Base-by-base conservation (phyloP, 2,888 invertebrate species). In the Phytoseiulus persimilis region DNA sequence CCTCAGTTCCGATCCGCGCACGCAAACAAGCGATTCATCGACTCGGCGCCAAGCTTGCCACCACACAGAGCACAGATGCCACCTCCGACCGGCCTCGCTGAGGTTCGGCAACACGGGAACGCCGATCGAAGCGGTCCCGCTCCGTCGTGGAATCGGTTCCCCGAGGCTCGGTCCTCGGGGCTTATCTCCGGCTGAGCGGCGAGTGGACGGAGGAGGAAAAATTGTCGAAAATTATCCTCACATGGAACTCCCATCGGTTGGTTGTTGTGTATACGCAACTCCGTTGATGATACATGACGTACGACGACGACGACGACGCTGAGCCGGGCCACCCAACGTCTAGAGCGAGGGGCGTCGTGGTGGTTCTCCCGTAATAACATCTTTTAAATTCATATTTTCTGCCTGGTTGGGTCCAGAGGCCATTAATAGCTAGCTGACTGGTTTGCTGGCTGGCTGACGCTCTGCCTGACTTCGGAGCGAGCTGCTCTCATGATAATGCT, bases 341-440 rank as follows among this genome's bases (percentile, higher is more conserved):
- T 65, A 65, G 65, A 65, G 65, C 87, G 87, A 87, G 87, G 87
- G 87, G 87, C 87, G 87, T 87, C 31, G 32, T 32, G 32, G 39
- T n/a, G 87, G 39, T 45, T 87, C 39, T 87, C 87, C 11, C 45
- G 87, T 32, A 87, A 87, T 87, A 87, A 87, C 33, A 87, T 87
- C 87, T 87, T 87, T 87, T 87, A 87, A 87, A 87, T 32, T 87
- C 87, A 87, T 87, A 87, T 87, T 87, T 87, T 87, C 87, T 87
- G 87, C 33, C 87, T 87, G 39, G 33, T 87, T 45, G 87, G 65
- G 9, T 65, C 18, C 65, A 65, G 65, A 65, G 65, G 65, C 65
- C 65, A 65, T 65, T 65, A 65, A 65, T 65, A 65, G 65, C 65
- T 65, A 65, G 65, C 65, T 65, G 65, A 18, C 65, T 65, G 65